These are phyloP conservation scores for Callipepla squamata DNA, from an alignment of 2,113 vertebrate species.

Conservation along the genomic window DNA sequence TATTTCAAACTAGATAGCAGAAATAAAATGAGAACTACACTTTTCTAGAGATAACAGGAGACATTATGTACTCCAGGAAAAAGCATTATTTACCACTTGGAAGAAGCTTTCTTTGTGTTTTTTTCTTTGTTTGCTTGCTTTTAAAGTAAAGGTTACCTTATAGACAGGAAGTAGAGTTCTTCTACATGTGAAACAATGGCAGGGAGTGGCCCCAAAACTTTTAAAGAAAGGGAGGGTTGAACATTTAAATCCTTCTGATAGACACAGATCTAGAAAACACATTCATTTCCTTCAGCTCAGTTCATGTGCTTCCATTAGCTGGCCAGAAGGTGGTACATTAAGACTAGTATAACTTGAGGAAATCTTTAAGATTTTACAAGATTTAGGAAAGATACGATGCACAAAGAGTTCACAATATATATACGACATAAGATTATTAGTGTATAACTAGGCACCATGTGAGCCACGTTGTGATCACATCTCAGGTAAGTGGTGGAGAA, in stretches of 20 bases:
- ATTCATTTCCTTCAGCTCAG: not conserved
- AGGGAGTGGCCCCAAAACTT: not conserved
- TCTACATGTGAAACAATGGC: not conserved
- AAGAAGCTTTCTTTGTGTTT: not conserved
- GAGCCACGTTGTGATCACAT: not conserved
- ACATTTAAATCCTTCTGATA: not conserved
- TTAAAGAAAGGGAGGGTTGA: not conserved
- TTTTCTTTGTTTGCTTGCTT: not conserved
- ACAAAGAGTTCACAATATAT: not conserved
- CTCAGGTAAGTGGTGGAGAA: not conserved
- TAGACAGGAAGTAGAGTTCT: not conserved
- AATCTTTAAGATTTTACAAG: not conserved
- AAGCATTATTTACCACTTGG: not conserved
- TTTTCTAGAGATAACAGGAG: not conserved
- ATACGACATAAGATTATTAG: not conserved
- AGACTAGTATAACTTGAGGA: not conserved
- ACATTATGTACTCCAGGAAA: not conserved
- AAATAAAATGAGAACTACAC: not conserved
- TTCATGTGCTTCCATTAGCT: constrained; percentile 36
- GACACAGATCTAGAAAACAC: not conserved
- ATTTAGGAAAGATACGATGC: not conserved
- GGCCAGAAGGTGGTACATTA: constrained; percentile 72
- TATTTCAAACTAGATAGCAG: not conserved
- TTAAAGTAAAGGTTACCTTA: not conserved
- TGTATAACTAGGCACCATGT: not conserved